phyloP scores from a whole-genome alignment of 2,888 invertebrate species.

The Mesorhabditis sp. region DNA sequence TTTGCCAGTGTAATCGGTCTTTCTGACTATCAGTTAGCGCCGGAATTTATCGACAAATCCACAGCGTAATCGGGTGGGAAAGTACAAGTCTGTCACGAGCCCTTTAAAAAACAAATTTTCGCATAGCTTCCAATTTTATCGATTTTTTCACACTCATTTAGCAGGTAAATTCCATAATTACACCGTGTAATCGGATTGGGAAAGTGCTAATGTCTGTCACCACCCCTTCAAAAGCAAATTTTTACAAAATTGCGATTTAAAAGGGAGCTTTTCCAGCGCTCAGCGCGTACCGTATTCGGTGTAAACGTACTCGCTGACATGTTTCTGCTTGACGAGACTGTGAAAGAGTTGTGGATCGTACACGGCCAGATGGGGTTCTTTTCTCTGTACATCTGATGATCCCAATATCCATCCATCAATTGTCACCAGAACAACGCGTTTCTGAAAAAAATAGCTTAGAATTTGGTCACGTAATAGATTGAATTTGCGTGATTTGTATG shows the following conservation, averaged over 20 bases:
- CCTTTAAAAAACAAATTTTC: no score
- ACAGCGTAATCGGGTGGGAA: no score
- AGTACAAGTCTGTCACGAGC: no score
- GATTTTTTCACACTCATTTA: no score
- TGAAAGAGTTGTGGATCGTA: not conserved
- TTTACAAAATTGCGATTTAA: no score
- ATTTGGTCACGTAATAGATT: not conserved
- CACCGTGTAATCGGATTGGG: no score
- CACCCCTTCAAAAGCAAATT: no score
- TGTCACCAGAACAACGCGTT: not conserved
- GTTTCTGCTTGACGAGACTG: not conserved
- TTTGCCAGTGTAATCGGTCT: not conserved
- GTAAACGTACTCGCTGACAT: not conserved
- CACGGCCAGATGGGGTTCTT: not conserved
- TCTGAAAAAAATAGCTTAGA: not conserved
- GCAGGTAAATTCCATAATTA: no score
- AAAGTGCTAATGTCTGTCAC: no score
- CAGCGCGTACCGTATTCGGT: not conserved
- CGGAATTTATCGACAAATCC: no score
- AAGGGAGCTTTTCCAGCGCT: not conserved
- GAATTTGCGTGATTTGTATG: not conserved
- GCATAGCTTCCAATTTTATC: no score
- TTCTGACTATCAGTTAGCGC: no score
- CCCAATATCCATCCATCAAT: not conserved
- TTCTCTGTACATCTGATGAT: not conserved